Percentiles rank a stretch among this genome's conserved stretches.
These are phyloP conservation scores for Scaptomyza reducta DNA, from an alignment of 2,888 invertebrate species.

Conservation along the genomic window DNA sequence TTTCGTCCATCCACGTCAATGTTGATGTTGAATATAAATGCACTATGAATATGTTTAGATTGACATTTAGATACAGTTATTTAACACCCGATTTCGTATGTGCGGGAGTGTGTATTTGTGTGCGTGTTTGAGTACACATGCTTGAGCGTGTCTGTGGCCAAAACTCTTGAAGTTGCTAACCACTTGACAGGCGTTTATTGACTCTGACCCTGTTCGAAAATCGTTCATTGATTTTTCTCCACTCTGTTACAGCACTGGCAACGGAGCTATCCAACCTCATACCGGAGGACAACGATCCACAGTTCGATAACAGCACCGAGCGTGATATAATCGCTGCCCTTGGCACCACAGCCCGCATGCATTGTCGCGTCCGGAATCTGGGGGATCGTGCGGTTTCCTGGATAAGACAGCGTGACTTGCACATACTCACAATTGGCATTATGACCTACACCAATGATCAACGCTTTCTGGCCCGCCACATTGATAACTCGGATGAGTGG, in stretches of 20 bases:
- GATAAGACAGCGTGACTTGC: slow-evolving; percentile 93
- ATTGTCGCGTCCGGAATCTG: slow-evolving; percentile 92
- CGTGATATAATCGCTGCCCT: slow-evolving; percentile 93
- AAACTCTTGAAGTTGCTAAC: slow-evolving; percentile 14
- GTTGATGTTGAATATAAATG: slow-evolving; percentile 59
- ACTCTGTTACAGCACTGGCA: slow-evolving; percentile 48
- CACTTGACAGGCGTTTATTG: slow-evolving; percentile 49
- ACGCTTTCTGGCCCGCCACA: slow-evolving; percentile 89
- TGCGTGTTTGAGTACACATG: slow-evolving; percentile 30
- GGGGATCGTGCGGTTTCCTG: slow-evolving; percentile 93
- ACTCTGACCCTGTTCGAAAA: slow-evolving; percentile 12
- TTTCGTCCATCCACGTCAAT: slow-evolving; percentile 22
- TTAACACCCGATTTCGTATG: slow-evolving; percentile 56
- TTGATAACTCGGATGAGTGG: slow-evolving; percentile 90
- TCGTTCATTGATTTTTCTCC: neutral
- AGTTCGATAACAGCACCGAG: slow-evolving; percentile 93
- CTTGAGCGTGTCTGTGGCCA: slow-evolving; percentile 39
- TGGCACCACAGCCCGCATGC: slow-evolving; percentile 92
- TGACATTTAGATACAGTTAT: slow-evolving; percentile 73
- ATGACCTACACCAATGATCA: slow-evolving; percentile 90
- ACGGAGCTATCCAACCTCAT: slow-evolving; percentile 78
- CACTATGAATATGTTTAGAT: slow-evolving; percentile 77
- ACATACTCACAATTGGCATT: slow-evolving; percentile 90
- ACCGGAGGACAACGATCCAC: slow-evolving; percentile 86
- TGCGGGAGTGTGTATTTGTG: neutral